Evolutionary conservation across 2,113 vertebrate genomes (phyloP).

Genomic region (Perca flavescens): DNA sequence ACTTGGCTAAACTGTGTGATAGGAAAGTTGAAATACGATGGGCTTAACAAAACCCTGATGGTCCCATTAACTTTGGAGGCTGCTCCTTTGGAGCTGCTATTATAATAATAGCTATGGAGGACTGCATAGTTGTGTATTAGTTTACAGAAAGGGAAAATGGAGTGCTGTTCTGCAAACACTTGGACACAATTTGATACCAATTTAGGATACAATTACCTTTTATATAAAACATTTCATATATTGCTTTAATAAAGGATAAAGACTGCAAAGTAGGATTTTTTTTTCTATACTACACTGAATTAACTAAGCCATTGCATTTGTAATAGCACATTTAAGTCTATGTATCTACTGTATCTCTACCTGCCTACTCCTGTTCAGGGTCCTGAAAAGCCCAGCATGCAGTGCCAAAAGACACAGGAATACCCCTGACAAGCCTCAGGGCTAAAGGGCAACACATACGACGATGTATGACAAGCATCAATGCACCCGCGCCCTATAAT

Average conservation of each 20-base stretch:
- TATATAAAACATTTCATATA: neutral
- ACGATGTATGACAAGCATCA: neutral
- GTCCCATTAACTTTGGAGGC: conserved; percentile 5
- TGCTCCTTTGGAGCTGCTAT: neutral
- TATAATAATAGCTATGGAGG: neutral
- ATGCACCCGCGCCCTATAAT: neutral
- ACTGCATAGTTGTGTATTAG: neutral
- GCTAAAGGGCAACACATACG: neutral
- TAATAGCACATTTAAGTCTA: neutral
- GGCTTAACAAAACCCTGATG: conserved; percentile 20
- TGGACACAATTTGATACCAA: neutral
- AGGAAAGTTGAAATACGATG: neutral
- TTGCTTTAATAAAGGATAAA: neutral
- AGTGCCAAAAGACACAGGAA: neutral
- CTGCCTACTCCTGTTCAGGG: neutral
- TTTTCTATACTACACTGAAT: neutral
- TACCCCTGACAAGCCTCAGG: neutral
- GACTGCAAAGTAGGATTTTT: neutral
- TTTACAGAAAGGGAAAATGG: conserved; percentile 5
- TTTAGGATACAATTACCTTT: conserved; percentile 6
- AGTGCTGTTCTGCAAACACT: conserved; percentile 8
- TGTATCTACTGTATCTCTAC: neutral
- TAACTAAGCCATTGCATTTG: neutral
- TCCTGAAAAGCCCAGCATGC: neutral
- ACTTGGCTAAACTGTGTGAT: neutral